A percentile compares a stretch with the other conserved stretches of the same genome.
These are phyloP conservation scores for Sebastes glaucus DNA, from an alignment of 2,797 vertebrate genomes.

Conservation along the genomic window DNA sequence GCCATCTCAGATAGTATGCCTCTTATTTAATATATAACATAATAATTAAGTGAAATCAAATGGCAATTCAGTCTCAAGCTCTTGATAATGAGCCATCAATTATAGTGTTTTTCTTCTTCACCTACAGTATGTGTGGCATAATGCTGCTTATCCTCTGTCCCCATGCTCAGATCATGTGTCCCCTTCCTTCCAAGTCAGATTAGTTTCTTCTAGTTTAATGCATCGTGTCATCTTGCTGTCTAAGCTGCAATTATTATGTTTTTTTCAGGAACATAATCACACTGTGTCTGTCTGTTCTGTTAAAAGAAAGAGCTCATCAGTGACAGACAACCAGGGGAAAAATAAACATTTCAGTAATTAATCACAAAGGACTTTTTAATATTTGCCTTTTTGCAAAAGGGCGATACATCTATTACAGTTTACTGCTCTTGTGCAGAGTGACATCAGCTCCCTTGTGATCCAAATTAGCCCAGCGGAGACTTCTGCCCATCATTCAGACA, in stretches of 20 bases:
- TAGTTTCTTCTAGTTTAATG: not conserved
- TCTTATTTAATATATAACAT: not conserved
- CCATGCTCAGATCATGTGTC: not conserved
- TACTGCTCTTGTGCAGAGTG: conserved; percentile 52
- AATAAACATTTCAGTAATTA: conserved; percentile 38
- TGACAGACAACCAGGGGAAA: conserved; percentile 56
- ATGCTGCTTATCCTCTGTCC: not conserved
- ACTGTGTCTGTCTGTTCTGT: not conserved
- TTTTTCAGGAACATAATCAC: not conserved
- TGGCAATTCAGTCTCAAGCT: not conserved
- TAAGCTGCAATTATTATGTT: not conserved
- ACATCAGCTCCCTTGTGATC: conserved; percentile 53
- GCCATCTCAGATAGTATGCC: not conserved
- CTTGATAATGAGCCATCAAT: not conserved
- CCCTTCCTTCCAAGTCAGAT: not conserved
- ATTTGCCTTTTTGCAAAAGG: not conserved
- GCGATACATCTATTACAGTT: conserved; percentile 34
- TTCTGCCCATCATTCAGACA: conserved; percentile 69
- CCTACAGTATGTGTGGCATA: not conserved
- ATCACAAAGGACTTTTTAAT: conserved; percentile 29
- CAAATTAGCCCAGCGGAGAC: conserved; percentile 62
- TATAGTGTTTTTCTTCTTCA: not conserved
- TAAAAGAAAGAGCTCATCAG: not conserved
- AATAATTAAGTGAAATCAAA: not conserved
- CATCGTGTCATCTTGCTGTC: not conserved